Conservation (phyloP, 2,888 invertebrate species). For the Blastobasis adustella region DNA sequence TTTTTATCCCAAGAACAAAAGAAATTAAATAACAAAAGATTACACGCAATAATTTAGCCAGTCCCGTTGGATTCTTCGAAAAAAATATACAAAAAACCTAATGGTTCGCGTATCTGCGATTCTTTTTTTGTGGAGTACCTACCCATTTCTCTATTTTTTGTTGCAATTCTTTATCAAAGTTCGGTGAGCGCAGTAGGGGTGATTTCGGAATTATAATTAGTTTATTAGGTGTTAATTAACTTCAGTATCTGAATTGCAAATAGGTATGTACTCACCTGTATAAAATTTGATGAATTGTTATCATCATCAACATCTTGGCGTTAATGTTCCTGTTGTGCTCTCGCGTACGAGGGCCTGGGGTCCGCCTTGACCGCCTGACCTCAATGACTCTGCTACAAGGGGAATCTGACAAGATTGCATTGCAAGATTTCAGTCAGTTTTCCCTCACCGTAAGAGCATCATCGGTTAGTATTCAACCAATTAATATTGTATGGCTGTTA, state of each 20-base stretch:
- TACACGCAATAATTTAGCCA: slow-evolving; percentile 64
- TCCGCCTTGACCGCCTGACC: too few species aligned
- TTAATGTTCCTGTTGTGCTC: too few species aligned
- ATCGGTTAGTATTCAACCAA: too few species aligned
- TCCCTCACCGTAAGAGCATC: too few species aligned
- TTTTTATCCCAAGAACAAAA: slow-evolving; percentile 41
- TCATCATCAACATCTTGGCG: too few species aligned
- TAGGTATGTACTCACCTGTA: too few species aligned
- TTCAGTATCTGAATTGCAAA: neutral
- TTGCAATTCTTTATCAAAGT: slow-evolving; percentile 45
- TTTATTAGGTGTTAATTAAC: slow-evolving; percentile 4
- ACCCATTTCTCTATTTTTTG: slow-evolving; percentile 24
- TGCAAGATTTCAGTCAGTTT: too few species aligned
- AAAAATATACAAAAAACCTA: slow-evolving; percentile 51
- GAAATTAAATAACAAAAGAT: slow-evolving; percentile 52
- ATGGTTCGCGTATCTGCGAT: slow-evolving; percentile 66
- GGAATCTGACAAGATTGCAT: too few species aligned
- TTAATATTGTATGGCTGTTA: too few species aligned
- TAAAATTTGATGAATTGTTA: too few species aligned
- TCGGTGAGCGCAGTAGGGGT: slow-evolving; percentile 59
- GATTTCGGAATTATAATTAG: slow-evolving; percentile 22
- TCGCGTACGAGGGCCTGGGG: too few species aligned
- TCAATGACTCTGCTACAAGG: too few species aligned
- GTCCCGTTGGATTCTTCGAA: slow-evolving; percentile 57
- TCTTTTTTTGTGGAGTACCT: slow-evolving; percentile 36